These are phyloP conservation scores for Rhinopomastus cyanomelas DNA, from an alignment of 2,113 vertebrate genomes.

Conservation along the genomic window DNA sequence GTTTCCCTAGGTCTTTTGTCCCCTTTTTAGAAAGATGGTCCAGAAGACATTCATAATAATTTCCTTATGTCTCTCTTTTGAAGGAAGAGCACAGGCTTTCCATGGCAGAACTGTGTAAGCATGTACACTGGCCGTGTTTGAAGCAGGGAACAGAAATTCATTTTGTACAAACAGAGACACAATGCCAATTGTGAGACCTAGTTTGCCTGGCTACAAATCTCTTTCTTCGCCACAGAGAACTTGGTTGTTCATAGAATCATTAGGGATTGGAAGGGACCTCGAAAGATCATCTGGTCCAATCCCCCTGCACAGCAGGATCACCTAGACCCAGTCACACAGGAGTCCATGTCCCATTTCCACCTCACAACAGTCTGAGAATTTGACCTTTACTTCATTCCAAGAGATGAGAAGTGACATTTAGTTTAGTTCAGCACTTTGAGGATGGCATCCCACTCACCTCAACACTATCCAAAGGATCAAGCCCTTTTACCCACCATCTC, in stretches of 20 bases:
- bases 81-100: not conserved
- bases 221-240: not conserved
- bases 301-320: too few relatives aligned
- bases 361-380: not conserved
- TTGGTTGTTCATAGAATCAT: not conserved
- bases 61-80: not conserved
- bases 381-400: not conserved
- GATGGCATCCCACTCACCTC: not conserved
- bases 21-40: not conserved
- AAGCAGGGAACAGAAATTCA: not conserved
- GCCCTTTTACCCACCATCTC: not conserved
- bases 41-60: not conserved
- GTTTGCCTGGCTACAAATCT: not conserved
- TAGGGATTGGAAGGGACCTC: too few relatives aligned
- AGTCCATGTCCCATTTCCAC: not conserved
- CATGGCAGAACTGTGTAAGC: not conserved
- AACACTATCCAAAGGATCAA: not conserved
- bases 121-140: not conserved
- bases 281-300: too few relatives aligned
- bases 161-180: not conserved
- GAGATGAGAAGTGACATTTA: not conserved
- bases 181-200: not conserved
- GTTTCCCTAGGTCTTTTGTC: not conserved
- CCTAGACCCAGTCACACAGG: too few relatives aligned
- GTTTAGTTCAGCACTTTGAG: not conserved